A percentile compares a stretch with the other conserved stretches of the same genome.
These are phyloP conservation scores for Orthonyx spaldingii DNA, from an alignment of 2,113 vertebrate genomes.

Conservation along the genomic window DNA sequence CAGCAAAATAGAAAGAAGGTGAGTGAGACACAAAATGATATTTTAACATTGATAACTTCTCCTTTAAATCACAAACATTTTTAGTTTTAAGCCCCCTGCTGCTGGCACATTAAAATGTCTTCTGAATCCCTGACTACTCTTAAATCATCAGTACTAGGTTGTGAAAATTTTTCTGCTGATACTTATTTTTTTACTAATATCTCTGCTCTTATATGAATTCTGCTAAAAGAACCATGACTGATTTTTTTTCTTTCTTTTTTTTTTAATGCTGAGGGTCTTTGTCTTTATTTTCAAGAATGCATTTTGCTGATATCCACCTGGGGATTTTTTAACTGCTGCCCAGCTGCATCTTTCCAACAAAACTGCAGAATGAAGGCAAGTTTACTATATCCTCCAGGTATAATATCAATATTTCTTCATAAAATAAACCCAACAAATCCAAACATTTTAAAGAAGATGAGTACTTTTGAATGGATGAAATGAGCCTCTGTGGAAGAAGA, in stretches of 20 bases:
- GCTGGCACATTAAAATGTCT: conserved; percentile 43
- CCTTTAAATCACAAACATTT: conserved; percentile 22
- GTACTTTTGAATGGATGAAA: neutral
- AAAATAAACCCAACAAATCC: neutral
- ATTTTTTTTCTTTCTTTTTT: neutral
- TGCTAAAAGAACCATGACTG: conserved; percentile 9
- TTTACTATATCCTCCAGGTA: neutral
- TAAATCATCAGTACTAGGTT: conserved; percentile 41
- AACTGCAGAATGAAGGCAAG: neutral
- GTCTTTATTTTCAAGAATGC: neutral
- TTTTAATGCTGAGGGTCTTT: neutral
- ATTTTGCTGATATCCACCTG: neutral
- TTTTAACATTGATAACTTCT: neutral
- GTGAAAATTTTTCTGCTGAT: conserved; percentile 57
- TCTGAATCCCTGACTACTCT: conserved; percentile 40
- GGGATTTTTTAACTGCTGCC: neutral
- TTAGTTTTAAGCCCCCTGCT: conserved; percentile 27
- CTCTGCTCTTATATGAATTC: conserved; percentile 27
- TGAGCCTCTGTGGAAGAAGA: neutral
- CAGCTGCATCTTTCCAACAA: neutral
- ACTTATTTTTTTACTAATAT: conserved; percentile 37
- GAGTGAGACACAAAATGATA: neutral
- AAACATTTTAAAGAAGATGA: neutral
- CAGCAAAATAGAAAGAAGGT: neutral
- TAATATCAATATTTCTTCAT: neutral